Evolutionary conservation across 2,888 invertebrate species (phyloP).

Genomic region (Cynaeus angustus): DNA sequence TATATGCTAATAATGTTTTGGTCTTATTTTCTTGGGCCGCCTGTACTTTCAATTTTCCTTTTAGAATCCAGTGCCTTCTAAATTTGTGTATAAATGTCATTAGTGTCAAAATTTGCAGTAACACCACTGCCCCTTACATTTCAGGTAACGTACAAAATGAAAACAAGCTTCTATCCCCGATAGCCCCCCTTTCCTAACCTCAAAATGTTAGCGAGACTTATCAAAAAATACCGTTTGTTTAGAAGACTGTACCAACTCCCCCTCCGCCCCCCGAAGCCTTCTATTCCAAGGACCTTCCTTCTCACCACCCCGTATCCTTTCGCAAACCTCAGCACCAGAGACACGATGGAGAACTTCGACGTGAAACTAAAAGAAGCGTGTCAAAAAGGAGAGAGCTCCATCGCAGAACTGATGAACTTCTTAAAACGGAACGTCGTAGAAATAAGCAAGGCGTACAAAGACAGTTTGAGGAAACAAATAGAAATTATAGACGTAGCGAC

Average conservation of each 20-base stretch:
- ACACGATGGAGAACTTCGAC: conserved; percentile 49
- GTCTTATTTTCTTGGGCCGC: too few relatives aligned
- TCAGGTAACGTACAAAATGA: conserved; percentile 18
- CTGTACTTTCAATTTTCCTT: too few relatives aligned
- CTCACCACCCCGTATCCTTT: conserved; percentile 3
- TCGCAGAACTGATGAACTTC: conserved; percentile 65
- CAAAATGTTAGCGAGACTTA: conserved; percentile 13
- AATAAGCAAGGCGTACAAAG: conserved; percentile 65
- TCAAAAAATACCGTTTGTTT: neutral
- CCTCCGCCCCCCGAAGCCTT: neutral
- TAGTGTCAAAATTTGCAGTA: neutral
- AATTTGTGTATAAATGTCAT: neutral
- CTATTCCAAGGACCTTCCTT: conserved; percentile 9
- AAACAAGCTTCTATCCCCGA: conserved; percentile 1
- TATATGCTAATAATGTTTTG: too few relatives aligned
- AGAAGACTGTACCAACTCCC: neutral
- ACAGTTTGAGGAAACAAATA: conserved; percentile 67
- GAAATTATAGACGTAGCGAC: conserved; percentile 63
- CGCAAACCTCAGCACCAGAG: conserved; percentile 3
- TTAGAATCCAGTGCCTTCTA: too few relatives aligned
- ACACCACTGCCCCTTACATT: conserved; percentile 1
- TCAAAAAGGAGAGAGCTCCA: conserved; percentile 63
- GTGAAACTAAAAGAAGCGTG: conserved; percentile 58
- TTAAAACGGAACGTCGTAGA: conserved; percentile 63
- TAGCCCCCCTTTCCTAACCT: conserved; percentile 10